These are phyloP conservation scores for Archivesica marissinica DNA, from an alignment of 1,140 invertebrate genomes.

Conservation along the genomic window DNA sequence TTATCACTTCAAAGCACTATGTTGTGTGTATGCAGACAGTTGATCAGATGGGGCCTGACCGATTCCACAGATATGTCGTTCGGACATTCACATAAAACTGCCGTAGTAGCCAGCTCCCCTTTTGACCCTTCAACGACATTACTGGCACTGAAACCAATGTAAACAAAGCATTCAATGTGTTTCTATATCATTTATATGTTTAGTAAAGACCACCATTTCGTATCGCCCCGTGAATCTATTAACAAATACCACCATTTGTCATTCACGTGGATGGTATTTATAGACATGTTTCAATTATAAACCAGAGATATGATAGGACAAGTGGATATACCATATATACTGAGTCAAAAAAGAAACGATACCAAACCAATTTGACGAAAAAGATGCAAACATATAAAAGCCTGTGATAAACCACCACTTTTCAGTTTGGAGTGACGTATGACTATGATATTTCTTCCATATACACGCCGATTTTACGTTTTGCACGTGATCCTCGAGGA, in stretches of 20 bases:
- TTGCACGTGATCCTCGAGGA: no score
- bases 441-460: no score
- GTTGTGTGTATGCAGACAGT: not conserved
- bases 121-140: not conserved
- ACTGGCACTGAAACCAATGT: not conserved
- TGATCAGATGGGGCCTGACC: not conserved
- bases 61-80: conserved; percentile 1
- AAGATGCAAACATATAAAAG: no score
- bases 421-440: no score
- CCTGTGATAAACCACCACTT: no score
- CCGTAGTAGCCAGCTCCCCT: not conserved
- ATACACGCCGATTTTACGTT: no score
- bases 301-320: not conserved
- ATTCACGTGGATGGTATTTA: not conserved
- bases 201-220: not conserved
- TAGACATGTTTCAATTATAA: not conserved
- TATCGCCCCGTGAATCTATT: not conserved
- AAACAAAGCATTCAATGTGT: not conserved
- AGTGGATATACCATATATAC: not conserved
- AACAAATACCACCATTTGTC: not conserved
- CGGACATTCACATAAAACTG: not conserved
- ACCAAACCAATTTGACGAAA: no score
- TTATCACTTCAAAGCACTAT: no score
- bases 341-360: no score
- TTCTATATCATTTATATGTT: not conserved